phyloP scores from a whole-genome alignment of 1,140 invertebrate genomes.

The Leguminivora glycinivorella region DNA sequence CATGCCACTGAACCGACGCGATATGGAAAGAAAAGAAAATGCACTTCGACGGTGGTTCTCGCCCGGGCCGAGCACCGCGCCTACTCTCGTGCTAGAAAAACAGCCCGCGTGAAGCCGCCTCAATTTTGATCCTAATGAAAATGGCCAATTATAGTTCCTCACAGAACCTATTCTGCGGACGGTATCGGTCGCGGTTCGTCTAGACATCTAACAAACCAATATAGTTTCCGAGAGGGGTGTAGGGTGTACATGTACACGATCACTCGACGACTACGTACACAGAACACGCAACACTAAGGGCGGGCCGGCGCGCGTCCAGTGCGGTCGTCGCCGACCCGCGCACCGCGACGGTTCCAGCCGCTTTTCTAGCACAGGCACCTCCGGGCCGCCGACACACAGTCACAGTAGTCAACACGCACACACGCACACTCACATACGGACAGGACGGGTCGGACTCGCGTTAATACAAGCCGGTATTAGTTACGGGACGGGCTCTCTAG shows the following conservation, averaged over 20 bases:
- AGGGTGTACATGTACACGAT: slow-evolving; percentile 64
- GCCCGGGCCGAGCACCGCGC: slow-evolving; percentile 48
- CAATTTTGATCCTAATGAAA: slow-evolving; percentile 77
- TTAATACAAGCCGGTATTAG: slow-evolving; percentile 67
- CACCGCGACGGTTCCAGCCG: slow-evolving; percentile 66
- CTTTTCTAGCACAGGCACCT: slow-evolving; percentile 76
- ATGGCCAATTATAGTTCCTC: slow-evolving; percentile 77
- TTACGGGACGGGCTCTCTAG: slow-evolving; percentile 32
- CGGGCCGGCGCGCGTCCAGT: slow-evolving; percentile 39
- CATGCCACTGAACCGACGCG: slow-evolving; percentile 93
- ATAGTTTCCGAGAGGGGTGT: slow-evolving; percentile 67
- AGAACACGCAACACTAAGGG: slow-evolving; percentile 67
- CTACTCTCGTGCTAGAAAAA: slow-evolving; percentile 80
- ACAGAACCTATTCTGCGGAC: slow-evolving; percentile 78
- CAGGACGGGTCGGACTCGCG: slow-evolving; percentile 52
- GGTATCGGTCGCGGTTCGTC: slow-evolving; percentile 62
- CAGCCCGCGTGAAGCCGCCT: slow-evolving; percentile 67
- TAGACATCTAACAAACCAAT: slow-evolving; percentile 77
- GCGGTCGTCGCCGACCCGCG: slow-evolving; percentile 30
- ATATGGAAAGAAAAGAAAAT: slow-evolving; percentile 80
- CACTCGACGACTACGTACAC: slow-evolving; percentile 77
- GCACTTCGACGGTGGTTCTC: slow-evolving; percentile 70
- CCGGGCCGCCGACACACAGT: slow-evolving; percentile 53
- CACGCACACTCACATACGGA: slow-evolving; percentile 74
- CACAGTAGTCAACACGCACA: slow-evolving; percentile 64